phyloP scores from a whole-genome alignment of 2,113 vertebrate genomes.

The Ctenodactylus gundi region DNA sequence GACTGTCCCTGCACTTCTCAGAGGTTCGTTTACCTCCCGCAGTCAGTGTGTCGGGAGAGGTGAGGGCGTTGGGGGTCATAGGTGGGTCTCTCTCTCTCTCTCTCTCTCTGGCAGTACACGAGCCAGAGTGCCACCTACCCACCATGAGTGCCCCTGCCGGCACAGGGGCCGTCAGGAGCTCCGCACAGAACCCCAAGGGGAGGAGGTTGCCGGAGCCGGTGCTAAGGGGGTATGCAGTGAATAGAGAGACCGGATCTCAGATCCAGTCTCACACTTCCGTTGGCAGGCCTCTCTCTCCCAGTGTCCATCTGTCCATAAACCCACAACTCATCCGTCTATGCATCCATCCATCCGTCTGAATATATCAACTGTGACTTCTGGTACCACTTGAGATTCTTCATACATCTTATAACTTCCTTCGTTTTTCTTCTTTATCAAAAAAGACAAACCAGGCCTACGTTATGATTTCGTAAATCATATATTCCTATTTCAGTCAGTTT shows the following conservation, averaged over 20 bases:
- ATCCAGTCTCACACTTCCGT: not conserved
- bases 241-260: not conserved
- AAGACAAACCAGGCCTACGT: not conserved
- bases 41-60: too few relatives aligned
- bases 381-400: not conserved
- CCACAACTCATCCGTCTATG: not conserved
- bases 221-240: not conserved
- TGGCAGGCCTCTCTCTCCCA: not conserved
- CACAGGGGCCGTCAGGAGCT: not conserved
- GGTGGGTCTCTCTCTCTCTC: too few relatives aligned
- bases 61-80: too few relatives aligned
- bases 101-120: not conserved
- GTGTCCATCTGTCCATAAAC: not conserved
- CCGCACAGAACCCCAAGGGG: rapidly evolving
- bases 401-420: not conserved
- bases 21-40: not conserved
- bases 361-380: not conserved
- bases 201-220: not conserved
- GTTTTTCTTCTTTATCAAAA: conserved; percentile 23
- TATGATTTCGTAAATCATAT: conserved; percentile 26
- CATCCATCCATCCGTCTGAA: not conserved
- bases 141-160: not conserved
- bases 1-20: not conserved
- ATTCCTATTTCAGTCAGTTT: conserved; percentile 1
- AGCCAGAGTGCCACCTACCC: not conserved